A percentile compares a stretch with the other conserved stretches of the same genome.
Conservation (phyloP, 2,888 invertebrate genomes). For the Hypsopygia costalis region DNA sequence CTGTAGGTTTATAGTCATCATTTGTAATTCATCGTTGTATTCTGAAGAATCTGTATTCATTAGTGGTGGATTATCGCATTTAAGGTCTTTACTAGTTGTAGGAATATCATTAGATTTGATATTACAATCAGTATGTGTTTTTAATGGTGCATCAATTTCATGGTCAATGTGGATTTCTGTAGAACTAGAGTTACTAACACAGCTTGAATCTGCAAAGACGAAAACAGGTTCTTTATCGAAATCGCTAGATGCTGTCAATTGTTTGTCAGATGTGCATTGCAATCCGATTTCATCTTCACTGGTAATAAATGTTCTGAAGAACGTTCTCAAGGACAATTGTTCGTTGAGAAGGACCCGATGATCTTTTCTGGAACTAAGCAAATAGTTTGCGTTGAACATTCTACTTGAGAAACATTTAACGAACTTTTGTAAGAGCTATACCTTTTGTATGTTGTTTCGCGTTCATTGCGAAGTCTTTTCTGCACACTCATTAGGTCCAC, state of each 20-base stretch:
- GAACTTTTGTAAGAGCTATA: slow-evolving; percentile 36
- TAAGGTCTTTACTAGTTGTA: slow-evolving; percentile 38
- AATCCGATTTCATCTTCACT: slow-evolving; percentile 42
- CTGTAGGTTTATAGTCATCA: slow-evolving; percentile 46
- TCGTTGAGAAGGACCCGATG: slow-evolving; percentile 17
- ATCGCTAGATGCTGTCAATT: slow-evolving; percentile 21
- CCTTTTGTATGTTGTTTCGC: slow-evolving; percentile 43
- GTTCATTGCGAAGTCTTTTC: slow-evolving; percentile 35
- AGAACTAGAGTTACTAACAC: slow-evolving; percentile 38
- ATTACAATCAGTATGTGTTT: background rate
- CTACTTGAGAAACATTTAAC: slow-evolving; percentile 22
- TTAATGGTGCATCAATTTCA: slow-evolving; percentile 19
- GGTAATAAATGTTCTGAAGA: slow-evolving; percentile 40
- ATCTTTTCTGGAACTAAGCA: slow-evolving; percentile 42
- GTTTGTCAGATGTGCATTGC: slow-evolving; percentile 29
- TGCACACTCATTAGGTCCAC: slow-evolving; percentile 48
- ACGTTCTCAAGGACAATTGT: slow-evolving; percentile 24
- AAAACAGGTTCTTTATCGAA: slow-evolving; percentile 38
- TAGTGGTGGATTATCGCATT: slow-evolving; percentile 16
- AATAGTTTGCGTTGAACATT: slow-evolving; percentile 37
- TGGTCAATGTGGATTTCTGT: slow-evolving; percentile 33
- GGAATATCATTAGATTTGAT: slow-evolving; percentile 31
- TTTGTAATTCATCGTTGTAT: slow-evolving; percentile 39
- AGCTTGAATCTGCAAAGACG: slow-evolving; percentile 42
- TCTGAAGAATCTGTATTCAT: slow-evolving; percentile 27